Percentiles rank a stretch among this genome's conserved stretches.
phyloP scores from a whole-genome alignment of 1,140 invertebrate species.

The Eumeta japonica region DNA sequence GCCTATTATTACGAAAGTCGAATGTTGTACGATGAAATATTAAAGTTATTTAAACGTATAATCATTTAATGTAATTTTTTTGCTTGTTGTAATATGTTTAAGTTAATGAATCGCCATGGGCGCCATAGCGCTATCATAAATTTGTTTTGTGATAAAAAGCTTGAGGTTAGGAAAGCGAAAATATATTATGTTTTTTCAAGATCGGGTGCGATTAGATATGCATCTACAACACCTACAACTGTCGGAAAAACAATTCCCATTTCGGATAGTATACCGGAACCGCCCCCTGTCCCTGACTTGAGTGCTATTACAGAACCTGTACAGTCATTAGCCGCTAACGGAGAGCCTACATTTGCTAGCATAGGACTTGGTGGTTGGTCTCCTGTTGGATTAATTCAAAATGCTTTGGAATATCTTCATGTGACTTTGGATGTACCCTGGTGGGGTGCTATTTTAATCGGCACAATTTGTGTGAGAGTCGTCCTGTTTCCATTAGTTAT shows the following conservation, averaged over 20 bases:
- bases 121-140: slow-evolving; percentile 29
- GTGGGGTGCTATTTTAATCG: slow-evolving; percentile 83
- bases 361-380: slow-evolving; percentile 76
- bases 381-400: slow-evolving; percentile 79
- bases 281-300: slow-evolving; percentile 49
- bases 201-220: slow-evolving; percentile 31
- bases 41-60: too few relatives aligned
- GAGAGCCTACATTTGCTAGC: slow-evolving; percentile 75
- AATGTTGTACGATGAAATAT: too few relatives aligned
- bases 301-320: slow-evolving; percentile 33
- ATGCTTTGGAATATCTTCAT: slow-evolving; percentile 79
- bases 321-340: slow-evolving; percentile 56
- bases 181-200: slow-evolving; percentile 44
- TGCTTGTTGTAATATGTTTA: slow-evolving; percentile 51
- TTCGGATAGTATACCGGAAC: slow-evolving; percentile 56
- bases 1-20: too few relatives aligned
- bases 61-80: too few relatives aligned
- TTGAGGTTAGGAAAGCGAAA: slow-evolving; percentile 47
- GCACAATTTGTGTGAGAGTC: slow-evolving; percentile 72
- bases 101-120: slow-evolving; percentile 38
- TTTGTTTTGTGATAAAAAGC: slow-evolving; percentile 33
- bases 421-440: slow-evolving; percentile 76
- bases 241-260: slow-evolving; percentile 31
- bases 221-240: slow-evolving; percentile 27
- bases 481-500: slow-evolving; percentile 83